phyloP scores from a whole-genome alignment of 64 coral and sea anemone species.

The Montipora sp. region DNA sequence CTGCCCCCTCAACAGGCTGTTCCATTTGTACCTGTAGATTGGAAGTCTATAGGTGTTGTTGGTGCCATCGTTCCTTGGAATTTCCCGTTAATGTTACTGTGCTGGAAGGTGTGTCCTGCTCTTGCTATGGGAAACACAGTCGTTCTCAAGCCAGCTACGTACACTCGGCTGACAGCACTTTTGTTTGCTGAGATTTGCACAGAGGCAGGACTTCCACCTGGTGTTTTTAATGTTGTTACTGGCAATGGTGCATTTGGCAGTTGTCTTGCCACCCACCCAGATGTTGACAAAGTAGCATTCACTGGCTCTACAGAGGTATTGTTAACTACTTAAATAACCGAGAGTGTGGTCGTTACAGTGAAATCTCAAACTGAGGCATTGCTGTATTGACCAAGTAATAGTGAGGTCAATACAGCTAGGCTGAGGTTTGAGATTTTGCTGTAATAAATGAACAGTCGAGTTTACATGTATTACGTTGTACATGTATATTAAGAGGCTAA shows the following conservation, averaged over 20 bases:
- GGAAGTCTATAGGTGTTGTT: conserved; percentile 96
- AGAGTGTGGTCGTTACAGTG: too few species aligned
- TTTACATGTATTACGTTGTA: too few species aligned
- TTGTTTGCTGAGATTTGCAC: conserved; percentile 99
- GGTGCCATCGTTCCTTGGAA: conserved; percentile 99
- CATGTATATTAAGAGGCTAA: too few species aligned
- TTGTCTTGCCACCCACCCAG: conserved; percentile 72
- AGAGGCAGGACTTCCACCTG: conserved; percentile 93
- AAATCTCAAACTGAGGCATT: too few species aligned
- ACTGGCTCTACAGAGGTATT: conserved; percentile 98
- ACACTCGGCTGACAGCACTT: conserved; percentile 91
- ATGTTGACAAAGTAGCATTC: conserved; percentile 98
- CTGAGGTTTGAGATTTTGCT: too few species aligned
- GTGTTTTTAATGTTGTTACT: conserved; percentile 99
- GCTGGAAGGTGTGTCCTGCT: conserved; percentile 99
- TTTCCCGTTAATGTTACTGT: conserved; percentile 94
- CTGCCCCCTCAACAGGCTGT: not conserved
- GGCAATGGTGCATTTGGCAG: conserved; percentile 97
- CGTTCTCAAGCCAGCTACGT: conserved; percentile 95
- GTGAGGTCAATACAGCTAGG: too few species aligned
- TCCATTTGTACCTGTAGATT: conserved; percentile 37
- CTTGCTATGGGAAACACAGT: conserved; percentile 97
- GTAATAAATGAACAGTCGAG: too few species aligned
- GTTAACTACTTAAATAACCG: not conserved
- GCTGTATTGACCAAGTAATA: too few species aligned